Evolutionary conservation across 2,888 invertebrate species (phyloP), one percentile per base, ranked within the genome.

Genomic region (Lepidonotus clava): DNA sequence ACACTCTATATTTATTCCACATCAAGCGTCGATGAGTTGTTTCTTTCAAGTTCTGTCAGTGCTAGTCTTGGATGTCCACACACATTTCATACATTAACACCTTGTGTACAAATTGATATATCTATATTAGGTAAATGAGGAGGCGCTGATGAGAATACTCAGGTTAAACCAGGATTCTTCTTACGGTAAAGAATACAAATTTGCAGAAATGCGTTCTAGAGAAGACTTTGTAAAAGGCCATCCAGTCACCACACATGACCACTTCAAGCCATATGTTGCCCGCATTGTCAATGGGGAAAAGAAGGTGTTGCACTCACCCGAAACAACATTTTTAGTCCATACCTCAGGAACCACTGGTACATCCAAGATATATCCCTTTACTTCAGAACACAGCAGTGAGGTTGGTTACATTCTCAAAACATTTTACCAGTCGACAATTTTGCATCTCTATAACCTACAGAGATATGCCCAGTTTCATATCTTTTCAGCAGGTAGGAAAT

Each of bases 281-380:
- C 38, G 85, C 5, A 41, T 85, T 8, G 11, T n/a, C 14, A 66
- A 40, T 18, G 85, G 85, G 0, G 85, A 85, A 38, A 18, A 40
- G n/a, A 85, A 85, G 24, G 38, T 85, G 11, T 11, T 85, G 2
- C 38, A 38, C 28, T 0, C 0, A 18, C 67, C 36, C 21, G 28
- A 67, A 38, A 36, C 56, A 0, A 8, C n/a, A 2, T 66, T 21
- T n/a, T 24, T 67, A 6, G 40, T 61, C 0, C 18, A 38, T 6
- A 85, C 85, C 0, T 85, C 85, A 18, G 85, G 85, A 6, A 85
- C 85, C 0, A 85, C 85, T 11, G 67, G 85, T 21, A 32, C 11
- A 11, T 51, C 83, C 53, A 83, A 83, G 28, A 38, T 56, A 8
- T 83, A 83, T 34, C 56, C 83, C 14, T 56, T 56, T 21, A 21